Base-by-base conservation (phyloP, 2,797 vertebrate species). In the Sebastes miniatus region DNA sequence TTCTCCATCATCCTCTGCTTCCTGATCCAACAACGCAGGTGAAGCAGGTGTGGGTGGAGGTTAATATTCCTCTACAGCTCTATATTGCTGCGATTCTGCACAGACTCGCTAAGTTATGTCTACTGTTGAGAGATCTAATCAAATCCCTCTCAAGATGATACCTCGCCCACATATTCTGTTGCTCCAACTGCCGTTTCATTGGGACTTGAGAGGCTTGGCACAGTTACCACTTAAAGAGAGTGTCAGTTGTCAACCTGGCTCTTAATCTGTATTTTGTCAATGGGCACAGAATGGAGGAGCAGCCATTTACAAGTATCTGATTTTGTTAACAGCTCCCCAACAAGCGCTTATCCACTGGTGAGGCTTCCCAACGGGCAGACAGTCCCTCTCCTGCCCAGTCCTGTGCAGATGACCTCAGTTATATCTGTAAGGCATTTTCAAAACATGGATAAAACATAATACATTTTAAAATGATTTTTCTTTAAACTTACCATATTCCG, bases 331-430 rank as follows among this genome's bases (percentile, higher is more conserved):
- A 99, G 98, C 79, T 99, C 98, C 82, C 98, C 98, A 54, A 96
- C 96, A 16, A 95, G 96, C 81, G 95, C 97, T 69, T 96, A 97
- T 81, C 97, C 98, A 1, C 94, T 99, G 22, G 95, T 99, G 80
- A 98, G 99, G 96, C 98, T 99, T 16, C 96, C 97, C 6, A 99
- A 98, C n/a, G 98, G 98, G 18, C 98, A 98, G 89, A 94, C 97
- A 39, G 89, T 99, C 90, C 97, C 98, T 58, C 95, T 99, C 71
- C 94, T 99, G 52, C 97, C 98, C 69, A 98, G 98, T 79, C 96
- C 97, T 3, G 95, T 97, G 29, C 98, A 99, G 95, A 97, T 98
- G 95, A 96, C 98, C 69, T 99, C 98, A 65, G 98, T 99, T 86
- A 99, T 99, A 92, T 99, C 98, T 93, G 98, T 99, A 94, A 97